A percentile compares a stretch with the other conserved stretches of the same genome.
These are phyloP conservation scores for Limanda limanda DNA, from an alignment of 2,113 vertebrate genomes.

Conservation along the genomic window DNA sequence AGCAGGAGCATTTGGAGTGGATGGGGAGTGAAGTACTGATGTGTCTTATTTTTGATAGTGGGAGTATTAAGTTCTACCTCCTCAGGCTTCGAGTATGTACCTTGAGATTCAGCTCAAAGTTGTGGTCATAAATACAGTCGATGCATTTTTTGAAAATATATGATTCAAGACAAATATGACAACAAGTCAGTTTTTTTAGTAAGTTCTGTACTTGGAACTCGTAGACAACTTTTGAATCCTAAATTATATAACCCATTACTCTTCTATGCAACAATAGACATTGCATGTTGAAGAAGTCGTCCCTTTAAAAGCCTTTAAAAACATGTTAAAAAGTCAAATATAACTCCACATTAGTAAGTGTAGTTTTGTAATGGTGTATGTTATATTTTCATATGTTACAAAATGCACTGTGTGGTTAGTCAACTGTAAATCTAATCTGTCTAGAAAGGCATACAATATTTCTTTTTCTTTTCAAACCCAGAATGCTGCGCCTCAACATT, in stretches of 20 bases:
- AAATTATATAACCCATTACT: neutral
- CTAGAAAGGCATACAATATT: no score
- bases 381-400: no score
- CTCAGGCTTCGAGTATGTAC: constrained; percentile 25
- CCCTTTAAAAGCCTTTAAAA: no score
- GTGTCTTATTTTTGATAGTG: constrained; percentile 39
- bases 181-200: neutral
- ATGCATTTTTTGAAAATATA: neutral
- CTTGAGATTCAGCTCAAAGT: neutral
- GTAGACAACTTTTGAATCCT: neutral
- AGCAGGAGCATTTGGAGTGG: constrained; percentile 59
- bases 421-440: no score
- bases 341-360: no score
- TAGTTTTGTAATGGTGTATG: no score
- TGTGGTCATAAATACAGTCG: neutral
- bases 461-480: neutral
- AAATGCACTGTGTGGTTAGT: no score
- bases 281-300: no score
- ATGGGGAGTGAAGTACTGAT: constrained; percentile 35
- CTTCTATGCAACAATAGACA: no score
- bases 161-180: neutral
- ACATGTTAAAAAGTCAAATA: no score
- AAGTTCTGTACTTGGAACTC: neutral
- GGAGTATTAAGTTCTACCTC: constrained; percentile 16
- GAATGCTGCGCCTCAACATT: neutral